These are phyloP conservation scores for Pilophorus perplexus DNA, from an alignment of 2,888 invertebrate genomes.

Conservation along the genomic window DNA sequence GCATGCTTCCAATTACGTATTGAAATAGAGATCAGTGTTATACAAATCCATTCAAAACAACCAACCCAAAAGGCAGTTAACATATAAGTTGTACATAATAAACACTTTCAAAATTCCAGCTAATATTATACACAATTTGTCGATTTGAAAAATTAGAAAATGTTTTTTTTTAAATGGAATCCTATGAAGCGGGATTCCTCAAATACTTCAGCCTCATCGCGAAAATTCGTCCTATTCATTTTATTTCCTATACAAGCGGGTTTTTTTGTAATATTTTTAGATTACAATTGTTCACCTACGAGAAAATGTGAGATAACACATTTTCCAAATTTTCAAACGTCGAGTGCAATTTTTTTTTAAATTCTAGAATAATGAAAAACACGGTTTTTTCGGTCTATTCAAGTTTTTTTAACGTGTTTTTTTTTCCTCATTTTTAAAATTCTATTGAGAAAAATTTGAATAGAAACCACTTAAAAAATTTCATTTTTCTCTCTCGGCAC, in stretches of 20 bases:
- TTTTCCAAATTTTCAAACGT: conserved; percentile 19
- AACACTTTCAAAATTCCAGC: conserved; percentile 41
- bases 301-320: conserved; percentile 25
- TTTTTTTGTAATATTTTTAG: conserved; percentile 11
- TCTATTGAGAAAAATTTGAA: conserved; percentile 36
- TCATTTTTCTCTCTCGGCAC: conserved; percentile 45
- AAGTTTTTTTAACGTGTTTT: conserved; percentile 17
- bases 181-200: conserved; percentile 20
- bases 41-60: conserved; percentile 34
- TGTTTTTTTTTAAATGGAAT: conserved; percentile 30
- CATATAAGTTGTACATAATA: conserved; percentile 25
- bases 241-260: conserved; percentile 35
- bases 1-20: conserved; percentile 35
- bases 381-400: conserved; percentile 1
- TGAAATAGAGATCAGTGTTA: conserved; percentile 45
- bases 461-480: conserved; percentile 32
- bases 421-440: conserved; percentile 22
- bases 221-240: conserved; percentile 38
- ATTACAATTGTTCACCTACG: conserved; percentile 34
- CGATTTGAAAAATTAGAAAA: conserved; percentile 46
- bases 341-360: conserved; percentile 17
- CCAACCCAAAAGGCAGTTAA: conserved; percentile 43
- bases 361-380: conserved; percentile 1
- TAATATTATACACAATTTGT: conserved; percentile 39
- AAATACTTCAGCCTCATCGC: conserved; percentile 38